A percentile compares a stretch with the other conserved stretches of the same genome.
Conservation (phyloP, 2,797 vertebrate genomes). For the Ptychadena robeensis region DNA sequence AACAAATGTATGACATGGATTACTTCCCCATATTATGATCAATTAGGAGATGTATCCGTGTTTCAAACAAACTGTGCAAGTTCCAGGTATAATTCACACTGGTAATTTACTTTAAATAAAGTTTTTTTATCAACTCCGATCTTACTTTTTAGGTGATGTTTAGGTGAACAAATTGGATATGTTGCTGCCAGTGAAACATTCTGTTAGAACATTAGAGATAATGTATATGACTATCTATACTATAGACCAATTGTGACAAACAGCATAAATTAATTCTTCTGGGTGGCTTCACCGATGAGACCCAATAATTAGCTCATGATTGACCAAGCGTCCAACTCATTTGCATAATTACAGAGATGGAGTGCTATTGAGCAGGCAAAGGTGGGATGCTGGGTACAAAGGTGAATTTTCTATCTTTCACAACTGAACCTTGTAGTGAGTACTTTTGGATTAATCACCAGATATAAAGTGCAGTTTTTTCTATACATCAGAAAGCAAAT, state of each 20-base stretch:
- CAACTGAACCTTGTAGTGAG: constrained; percentile 42
- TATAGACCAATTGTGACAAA: constrained; percentile 43
- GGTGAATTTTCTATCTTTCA: constrained; percentile 57
- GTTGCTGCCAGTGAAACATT: constrained; percentile 4
- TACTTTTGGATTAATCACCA: constrained; percentile 55
- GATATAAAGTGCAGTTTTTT: constrained; percentile 56
- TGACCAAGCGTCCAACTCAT: constrained; percentile 47
- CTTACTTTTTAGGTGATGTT: constrained; percentile 8
- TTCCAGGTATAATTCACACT: background rate
- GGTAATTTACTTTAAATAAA: background rate
- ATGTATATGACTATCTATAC: constrained; percentile 23
- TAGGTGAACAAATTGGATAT: background rate
- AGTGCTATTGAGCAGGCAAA: constrained; percentile 38
- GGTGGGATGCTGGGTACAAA: constrained; percentile 40
- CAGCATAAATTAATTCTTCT: constrained; percentile 61
- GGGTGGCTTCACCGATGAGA: constrained; percentile 55
- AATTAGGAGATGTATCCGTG: constrained; percentile 21
- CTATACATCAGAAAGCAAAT: constrained; percentile 53
- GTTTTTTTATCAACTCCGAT: background rate
- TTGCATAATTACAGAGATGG: constrained; percentile 56
- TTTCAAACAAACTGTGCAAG: background rate
- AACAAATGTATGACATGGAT: constrained; percentile 13
- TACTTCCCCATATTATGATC: background rate
- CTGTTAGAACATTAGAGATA: constrained; percentile 18
- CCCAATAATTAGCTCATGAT: constrained; percentile 58